Base-by-base conservation (phyloP, 2,888 invertebrate species). In the Alloplasta piceator region DNA sequence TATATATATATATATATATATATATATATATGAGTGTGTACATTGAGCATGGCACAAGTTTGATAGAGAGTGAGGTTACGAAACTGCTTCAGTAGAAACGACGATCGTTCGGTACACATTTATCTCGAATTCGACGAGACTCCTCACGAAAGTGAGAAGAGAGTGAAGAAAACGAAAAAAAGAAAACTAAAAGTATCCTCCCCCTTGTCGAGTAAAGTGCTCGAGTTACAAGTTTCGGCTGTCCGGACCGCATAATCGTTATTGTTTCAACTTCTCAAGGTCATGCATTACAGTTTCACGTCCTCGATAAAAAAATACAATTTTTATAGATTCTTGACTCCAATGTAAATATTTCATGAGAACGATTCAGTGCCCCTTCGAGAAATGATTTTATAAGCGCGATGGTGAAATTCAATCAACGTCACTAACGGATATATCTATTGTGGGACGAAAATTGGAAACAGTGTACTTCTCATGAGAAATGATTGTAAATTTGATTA, bases 71-170 rank as follows among this genome's bases (percentile, higher is more conserved):
- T 58, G 74, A 74, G 74, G 74, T 74, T 66, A 74, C 74, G 74
- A 50, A 66, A 66, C 55, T 26, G 55, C 9, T n/a, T n/a, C n/a
- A 1, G 55, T 2, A 55, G 55, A 14, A 61, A 52, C 52, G 61
- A 41, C 61, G 39, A 61, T 72, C 61, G 61, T 52, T 72, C 72
- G 72, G 26, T 26, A 26, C 26, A 26, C 26, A 72, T 72, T 26
- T 12, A 50, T 63, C 48, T 71, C 60, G 14, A 46, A 46, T 60
- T 61, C 71, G 39, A 60, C 14, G 14, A 12, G 60, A 50, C 10
- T 46, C 48, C 12, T 72, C 72, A 61, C 72, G 72, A 72, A 72
- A 72, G 72, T 72, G 72, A 72, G 72, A 72, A 61, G 60, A 9
- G 1, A 46, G 5, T 2, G 4, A 46, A 36, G 6, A 43, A 26